These are phyloP conservation scores for Nesogale talazaci DNA, from an alignment of 2,113 vertebrate species.

Conservation along the genomic window DNA sequence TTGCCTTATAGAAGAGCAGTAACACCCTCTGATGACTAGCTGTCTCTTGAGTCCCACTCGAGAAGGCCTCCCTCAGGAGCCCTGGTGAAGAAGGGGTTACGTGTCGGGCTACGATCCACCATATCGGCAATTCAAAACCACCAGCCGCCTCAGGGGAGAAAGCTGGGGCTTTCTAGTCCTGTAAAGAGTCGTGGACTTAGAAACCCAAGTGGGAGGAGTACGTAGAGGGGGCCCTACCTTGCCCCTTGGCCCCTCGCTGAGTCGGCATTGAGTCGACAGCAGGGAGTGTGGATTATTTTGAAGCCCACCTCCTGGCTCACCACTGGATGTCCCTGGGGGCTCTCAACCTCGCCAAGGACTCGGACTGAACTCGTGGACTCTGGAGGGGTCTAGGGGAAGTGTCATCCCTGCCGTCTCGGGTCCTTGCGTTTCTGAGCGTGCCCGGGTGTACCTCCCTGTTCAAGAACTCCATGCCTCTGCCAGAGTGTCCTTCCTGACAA, in stretches of 20 bases:
- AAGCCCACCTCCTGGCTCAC: neutral
- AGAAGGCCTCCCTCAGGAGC: neutral
- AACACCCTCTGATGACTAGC: accelerated
- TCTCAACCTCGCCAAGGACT: neutral
- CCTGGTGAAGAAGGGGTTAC: too few species aligned
- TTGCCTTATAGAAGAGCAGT: accelerated
- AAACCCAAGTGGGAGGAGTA: too few species aligned
- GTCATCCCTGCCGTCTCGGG: accelerated
- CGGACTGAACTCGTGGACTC: neutral
- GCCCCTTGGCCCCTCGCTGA: too few species aligned
- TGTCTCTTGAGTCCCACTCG: neutral
- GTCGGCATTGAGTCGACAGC: too few species aligned
- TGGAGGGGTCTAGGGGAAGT: neutral
- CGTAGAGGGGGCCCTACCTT: too few species aligned
- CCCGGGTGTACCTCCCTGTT: neutral
- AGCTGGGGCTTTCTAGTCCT: too few species aligned
- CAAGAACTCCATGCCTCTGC: neutral
- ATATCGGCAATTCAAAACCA: too few species aligned
- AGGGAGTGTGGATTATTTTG: too few species aligned
- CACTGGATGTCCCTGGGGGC: neutral
- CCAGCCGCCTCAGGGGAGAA: too few species aligned
- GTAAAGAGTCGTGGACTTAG: too few species aligned
- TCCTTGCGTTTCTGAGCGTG: neutral
- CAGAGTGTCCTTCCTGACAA: neutral
- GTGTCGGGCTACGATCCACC: too few species aligned